phyloP scores from a whole-genome alignment of 2,888 invertebrate genomes.

The Iphiclides podalirius region DNA sequence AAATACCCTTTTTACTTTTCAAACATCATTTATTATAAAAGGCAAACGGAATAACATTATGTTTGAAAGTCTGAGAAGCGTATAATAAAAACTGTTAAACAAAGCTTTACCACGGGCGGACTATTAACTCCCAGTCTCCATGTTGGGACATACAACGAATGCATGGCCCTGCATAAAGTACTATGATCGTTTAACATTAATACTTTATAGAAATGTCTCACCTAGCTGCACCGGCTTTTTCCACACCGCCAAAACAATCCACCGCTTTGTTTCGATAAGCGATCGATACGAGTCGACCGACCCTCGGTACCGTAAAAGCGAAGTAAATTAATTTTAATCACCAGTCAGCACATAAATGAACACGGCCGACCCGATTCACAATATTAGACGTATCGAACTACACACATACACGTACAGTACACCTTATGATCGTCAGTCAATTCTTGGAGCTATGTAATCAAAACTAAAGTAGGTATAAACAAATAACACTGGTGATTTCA shows the following conservation, averaged over 20 bases:
- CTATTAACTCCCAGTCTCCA: constrained; percentile 33
- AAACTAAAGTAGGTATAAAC: constrained; percentile 71
- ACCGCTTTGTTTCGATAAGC: constrained; percentile 63
- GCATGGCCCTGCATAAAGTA: constrained; percentile 26
- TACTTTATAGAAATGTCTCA: constrained; percentile 44
- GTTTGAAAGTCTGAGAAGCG: too few species aligned
- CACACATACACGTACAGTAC: constrained; percentile 61
- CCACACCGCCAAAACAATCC: constrained; percentile 62
- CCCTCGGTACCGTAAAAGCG: constrained; percentile 71
- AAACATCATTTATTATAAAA: too few species aligned
- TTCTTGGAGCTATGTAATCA: constrained; percentile 53
- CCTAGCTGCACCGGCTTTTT: constrained; percentile 51
- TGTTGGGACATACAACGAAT: constrained; percentile 31
- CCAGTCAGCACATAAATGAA: constrained; percentile 73
- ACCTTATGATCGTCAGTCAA: constrained; percentile 53
- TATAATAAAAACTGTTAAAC: constrained; percentile 8
- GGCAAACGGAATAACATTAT: too few species aligned
- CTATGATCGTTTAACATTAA: constrained; percentile 31
- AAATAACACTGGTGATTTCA: constrained; percentile 71
- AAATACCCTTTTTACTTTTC: too few species aligned
- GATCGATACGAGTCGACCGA: constrained; percentile 69
- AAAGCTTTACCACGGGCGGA: constrained; percentile 14
- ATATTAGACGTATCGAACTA: constrained; percentile 48
- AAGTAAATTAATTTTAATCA: constrained; percentile 76
- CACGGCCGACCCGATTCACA: constrained; percentile 65